phyloP scores from a whole-genome alignment of 2,797 vertebrate species.

The Sebastes taczanowskii region DNA sequence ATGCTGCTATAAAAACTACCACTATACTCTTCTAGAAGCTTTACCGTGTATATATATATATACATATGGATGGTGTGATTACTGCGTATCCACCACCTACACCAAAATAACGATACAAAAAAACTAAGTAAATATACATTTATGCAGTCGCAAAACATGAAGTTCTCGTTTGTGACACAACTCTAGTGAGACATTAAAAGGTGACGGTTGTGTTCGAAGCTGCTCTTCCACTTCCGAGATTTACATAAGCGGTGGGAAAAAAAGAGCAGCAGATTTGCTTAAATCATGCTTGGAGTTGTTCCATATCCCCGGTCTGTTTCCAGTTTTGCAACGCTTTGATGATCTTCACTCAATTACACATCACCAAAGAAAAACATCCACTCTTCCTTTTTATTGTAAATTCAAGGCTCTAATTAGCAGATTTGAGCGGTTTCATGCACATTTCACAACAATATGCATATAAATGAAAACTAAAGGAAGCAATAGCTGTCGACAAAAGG shows the following conservation, averaged over 20 bases:
- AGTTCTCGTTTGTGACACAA: neutral
- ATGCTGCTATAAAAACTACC: slow-evolving; percentile 26
- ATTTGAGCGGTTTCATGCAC: slow-evolving; percentile 37
- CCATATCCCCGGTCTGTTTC: slow-evolving; percentile 45
- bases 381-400: slow-evolving; percentile 28
- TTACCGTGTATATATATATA: neutral
- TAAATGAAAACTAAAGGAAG: slow-evolving; percentile 27
- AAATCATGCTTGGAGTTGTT: slow-evolving; percentile 45
- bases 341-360: slow-evolving; percentile 45
- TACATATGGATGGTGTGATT: neutral
- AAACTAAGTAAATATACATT: neutral
- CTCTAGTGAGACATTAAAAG: slow-evolving; percentile 13
- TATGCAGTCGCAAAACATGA: neutral
- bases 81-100: slow-evolving; percentile 2
- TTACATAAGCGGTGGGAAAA: slow-evolving; percentile 33
- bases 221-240: slow-evolving; percentile 32
- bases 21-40: slow-evolving; percentile 9
- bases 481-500: slow-evolving; percentile 25
- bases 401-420: slow-evolving; percentile 48
- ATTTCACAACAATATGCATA: slow-evolving; percentile 24
- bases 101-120: neutral
- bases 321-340: slow-evolving; percentile 52
- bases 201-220: slow-evolving; percentile 14
- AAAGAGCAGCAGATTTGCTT: slow-evolving; percentile 42
- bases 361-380: slow-evolving; percentile 44